Evolutionary conservation across 2,888 invertebrate genomes (phyloP), one percentile per base, ranked within the genome.

Genomic region (Leptopilina drosophilae): DNA sequence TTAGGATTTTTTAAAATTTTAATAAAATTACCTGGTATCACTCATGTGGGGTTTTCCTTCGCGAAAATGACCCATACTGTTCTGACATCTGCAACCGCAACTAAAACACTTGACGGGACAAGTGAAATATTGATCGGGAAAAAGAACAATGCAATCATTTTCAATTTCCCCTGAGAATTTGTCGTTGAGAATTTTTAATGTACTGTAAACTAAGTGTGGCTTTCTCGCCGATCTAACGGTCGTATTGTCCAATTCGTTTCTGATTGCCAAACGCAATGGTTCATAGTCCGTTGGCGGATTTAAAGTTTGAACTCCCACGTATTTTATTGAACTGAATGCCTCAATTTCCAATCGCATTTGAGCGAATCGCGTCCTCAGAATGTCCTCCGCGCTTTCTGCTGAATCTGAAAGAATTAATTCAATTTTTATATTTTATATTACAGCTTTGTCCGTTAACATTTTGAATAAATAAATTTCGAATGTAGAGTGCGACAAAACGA

Each of bases 41-140:
- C 92, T 93, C 73, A 85, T 88, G 90, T 95, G 95, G 14, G 94
- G 92, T 82, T 94, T 93, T 11, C 94, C 94, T 80, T 95, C 95
- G 46, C 93, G 92, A 65, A 93, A 91, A 87, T 95, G 95, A 0
- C 95, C 95, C 94, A 95, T 95, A 26, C 95, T 95, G 78, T 94
- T 93, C 82, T 92, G 93, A 86, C 95, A 95, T 42, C 94, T 93
- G 77, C 92, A 92, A 77, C 92, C 93, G 91, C 96, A 97, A 3
- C 96, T 95, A 81, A 94, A 93, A 89, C 96, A 97, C 84, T 94
- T 94, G 2, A 94, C 93, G 26, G 94, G 93, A 87, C 96, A 97
- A 0, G 96, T 96, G 87, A 96, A 96, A 92, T 96, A 96, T 88
- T 96, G 95, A 87, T 96, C 95, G 53, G 96, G 95, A 90, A 96